phyloP scores from a whole-genome alignment of 2,113 vertebrate species.

The Mus spicilegus region DNA sequence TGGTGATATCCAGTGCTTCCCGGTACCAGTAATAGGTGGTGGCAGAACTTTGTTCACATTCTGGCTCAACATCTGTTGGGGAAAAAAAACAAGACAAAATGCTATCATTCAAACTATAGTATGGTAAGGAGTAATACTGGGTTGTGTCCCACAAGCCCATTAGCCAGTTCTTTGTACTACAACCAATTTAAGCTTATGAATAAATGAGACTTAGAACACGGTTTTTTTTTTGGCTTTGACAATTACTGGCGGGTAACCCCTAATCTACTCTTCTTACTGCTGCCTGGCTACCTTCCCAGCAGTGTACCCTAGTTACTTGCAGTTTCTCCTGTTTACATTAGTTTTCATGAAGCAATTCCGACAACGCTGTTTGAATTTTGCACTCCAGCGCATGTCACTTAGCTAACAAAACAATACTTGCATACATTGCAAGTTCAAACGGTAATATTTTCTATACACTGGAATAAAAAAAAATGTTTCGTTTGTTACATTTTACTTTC shows the following conservation, averaged over 20 bases:
- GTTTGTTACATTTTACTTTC: neutral
- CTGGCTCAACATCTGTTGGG: constrained; percentile 92
- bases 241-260: too few relatives aligned
- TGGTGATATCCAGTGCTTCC: constrained; percentile 95
- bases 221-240: too few relatives aligned
- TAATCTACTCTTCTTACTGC: too few relatives aligned
- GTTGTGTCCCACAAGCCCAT: neutral
- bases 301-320: too few relatives aligned
- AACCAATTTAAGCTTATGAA: too few relatives aligned
- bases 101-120: neutral
- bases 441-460: neutral
- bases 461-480: neutral
- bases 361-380: too few relatives aligned
- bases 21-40: constrained; percentile 99
- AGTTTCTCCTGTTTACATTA: too few relatives aligned
- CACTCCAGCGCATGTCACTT: too few relatives aligned
- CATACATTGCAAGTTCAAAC: neutral
- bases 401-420: neutral
- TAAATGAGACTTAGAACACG: too few relatives aligned
- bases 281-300: too few relatives aligned
- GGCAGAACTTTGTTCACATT: constrained; percentile 98
- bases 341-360: too few relatives aligned
- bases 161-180: neutral
- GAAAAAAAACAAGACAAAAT: constrained; percentile 42
- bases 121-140: neutral